phyloP scores from a whole-genome alignment of 2,113 vertebrate genomes.

The Nycticryphes semicollaris region DNA sequence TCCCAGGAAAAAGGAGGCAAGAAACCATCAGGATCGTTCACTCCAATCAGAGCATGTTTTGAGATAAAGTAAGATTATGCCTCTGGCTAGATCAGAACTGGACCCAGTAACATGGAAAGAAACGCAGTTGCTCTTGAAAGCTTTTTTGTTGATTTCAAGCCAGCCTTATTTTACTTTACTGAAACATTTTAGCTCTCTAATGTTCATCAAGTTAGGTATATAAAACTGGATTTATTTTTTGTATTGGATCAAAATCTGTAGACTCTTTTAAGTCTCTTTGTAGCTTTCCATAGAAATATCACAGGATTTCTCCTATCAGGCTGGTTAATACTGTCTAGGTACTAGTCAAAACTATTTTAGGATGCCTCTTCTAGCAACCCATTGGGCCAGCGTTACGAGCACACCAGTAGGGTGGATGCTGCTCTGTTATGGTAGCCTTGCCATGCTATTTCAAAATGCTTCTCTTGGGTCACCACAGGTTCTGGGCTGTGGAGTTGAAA shows the following conservation, averaged over 20 bases:
- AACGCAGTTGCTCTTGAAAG: neutral
- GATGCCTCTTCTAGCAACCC: neutral
- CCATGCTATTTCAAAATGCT: neutral
- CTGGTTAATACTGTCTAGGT: neutral
- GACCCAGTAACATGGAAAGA: conserved; percentile 19
- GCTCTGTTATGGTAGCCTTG: neutral
- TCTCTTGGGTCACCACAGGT: neutral
- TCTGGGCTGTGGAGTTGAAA: neutral
- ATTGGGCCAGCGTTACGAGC: neutral
- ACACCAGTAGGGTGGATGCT: neutral
- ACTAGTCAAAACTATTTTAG: neutral
- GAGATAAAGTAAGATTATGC: conserved; percentile 42
- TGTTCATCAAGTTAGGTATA: neutral
- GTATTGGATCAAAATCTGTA: neutral
- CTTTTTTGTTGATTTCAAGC: conserved; percentile 19
- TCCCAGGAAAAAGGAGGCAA: conserved; percentile 19
- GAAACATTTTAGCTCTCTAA: neutral
- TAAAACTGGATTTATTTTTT: neutral
- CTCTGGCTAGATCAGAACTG: conserved; percentile 41
- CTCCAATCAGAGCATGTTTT: conserved; percentile 23
- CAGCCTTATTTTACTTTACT: neutral
- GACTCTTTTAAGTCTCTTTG: neutral
- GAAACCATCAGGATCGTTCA: conserved; percentile 20
- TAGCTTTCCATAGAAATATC: neutral
- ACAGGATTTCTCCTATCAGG: neutral